phyloP scores from a whole-genome alignment of 2,888 invertebrate species.

The Ethmia dodecea region DNA sequence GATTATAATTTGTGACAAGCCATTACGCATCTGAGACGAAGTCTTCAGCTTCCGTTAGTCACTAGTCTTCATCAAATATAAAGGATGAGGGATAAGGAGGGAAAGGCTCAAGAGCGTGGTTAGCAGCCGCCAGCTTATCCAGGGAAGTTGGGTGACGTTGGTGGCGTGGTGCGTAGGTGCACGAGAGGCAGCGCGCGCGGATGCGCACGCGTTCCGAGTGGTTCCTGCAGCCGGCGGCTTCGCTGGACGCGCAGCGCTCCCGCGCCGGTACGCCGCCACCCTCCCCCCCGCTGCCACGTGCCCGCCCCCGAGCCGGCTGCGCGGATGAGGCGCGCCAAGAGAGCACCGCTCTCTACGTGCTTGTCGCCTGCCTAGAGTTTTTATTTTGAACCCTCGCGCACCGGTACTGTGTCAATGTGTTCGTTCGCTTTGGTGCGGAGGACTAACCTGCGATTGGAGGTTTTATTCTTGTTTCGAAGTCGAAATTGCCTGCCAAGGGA shows the following conservation, averaged over 20 bases:
- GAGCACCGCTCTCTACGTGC: conserved; percentile 70
- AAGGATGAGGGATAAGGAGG: too few relatives aligned
- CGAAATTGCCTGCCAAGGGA: too few relatives aligned
- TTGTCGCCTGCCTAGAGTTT: conserved; percentile 77
- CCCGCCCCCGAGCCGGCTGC: conserved; percentile 25
- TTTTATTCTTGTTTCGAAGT: conserved; percentile 27
- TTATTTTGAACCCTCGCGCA: conserved; percentile 66
- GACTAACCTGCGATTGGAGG: conserved; percentile 45
- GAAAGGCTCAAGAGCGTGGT: too few relatives aligned
- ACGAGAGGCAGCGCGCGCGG: conserved; percentile 96
- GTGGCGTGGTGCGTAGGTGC: conserved; percentile 82
- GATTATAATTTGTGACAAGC: too few relatives aligned
- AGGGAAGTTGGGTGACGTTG: conserved; percentile 16
- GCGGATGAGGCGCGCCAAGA: conserved; percentile 42
- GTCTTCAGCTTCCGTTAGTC: too few relatives aligned
- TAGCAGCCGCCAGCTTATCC: not conserved
- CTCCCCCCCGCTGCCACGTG: conserved; percentile 22
- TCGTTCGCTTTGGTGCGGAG: conserved; percentile 62
- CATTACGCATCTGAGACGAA: too few relatives aligned
- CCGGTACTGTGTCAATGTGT: conserved; percentile 66
- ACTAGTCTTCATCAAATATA: too few relatives aligned
- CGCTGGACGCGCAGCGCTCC: conserved; percentile 50
- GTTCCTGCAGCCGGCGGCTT: conserved; percentile 88
- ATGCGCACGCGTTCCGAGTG: conserved; percentile 98
- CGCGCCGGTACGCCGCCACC: conserved; percentile 60